phyloP scores from a whole-genome alignment of 2,113 vertebrate genomes.

The Bettongia penicillata region DNA sequence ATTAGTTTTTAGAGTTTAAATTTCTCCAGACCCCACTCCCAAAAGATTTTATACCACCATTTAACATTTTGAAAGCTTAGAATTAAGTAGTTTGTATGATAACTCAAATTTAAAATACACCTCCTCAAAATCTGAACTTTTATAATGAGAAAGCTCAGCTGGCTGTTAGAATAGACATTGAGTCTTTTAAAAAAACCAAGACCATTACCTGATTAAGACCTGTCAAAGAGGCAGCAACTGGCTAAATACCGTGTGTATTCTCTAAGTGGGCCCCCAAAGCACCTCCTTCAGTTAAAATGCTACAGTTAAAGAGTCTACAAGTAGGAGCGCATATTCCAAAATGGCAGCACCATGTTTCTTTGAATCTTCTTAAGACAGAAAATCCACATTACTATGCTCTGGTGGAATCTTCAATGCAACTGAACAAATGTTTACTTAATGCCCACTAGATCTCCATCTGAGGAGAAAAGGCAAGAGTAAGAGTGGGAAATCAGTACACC shows the following conservation, averaged over 20 bases:
- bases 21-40: background rate
- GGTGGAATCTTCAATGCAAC: background rate
- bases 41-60: too few relatives aligned
- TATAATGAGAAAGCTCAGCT: background rate
- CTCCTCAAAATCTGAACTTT: background rate
- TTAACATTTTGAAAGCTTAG: background rate
- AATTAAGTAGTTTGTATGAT: background rate
- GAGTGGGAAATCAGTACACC: too few relatives aligned
- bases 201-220: too few relatives aligned
- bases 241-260: background rate
- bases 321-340: background rate
- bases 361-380: background rate
- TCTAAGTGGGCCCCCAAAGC: background rate
- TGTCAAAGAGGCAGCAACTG: background rate
- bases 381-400: background rate
- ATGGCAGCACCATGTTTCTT: background rate
- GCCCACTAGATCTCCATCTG: too few relatives aligned
- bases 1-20: background rate
- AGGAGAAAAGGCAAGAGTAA: too few relatives aligned
- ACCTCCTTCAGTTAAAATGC: background rate
- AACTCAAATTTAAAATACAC: background rate
- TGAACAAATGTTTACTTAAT: background rate
- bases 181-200: background rate
- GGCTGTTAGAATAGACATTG: background rate
- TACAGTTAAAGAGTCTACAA: background rate